Evolutionary conservation across 1,140 invertebrate genomes (phyloP).

Genomic region (Gonioctena quinquepunctata): DNA sequence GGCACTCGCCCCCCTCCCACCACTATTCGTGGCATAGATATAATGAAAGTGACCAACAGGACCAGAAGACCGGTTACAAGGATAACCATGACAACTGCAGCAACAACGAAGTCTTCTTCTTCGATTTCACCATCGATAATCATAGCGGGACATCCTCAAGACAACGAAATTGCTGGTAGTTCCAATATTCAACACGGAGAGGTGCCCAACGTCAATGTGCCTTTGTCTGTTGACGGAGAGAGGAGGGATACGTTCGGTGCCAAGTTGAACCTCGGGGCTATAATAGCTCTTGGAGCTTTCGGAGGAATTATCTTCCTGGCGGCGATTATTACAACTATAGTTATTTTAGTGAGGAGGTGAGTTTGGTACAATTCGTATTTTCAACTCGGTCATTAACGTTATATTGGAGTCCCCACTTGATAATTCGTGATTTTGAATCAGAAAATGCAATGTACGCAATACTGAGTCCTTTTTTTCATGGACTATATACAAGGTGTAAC

Average conservation of each 20-base stretch:
- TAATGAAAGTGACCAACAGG: conserved; percentile 42
- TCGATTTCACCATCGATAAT: conserved; percentile 61
- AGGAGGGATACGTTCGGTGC: conserved; percentile 70
- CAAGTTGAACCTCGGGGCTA: conserved; percentile 80
- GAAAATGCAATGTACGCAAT: no score
- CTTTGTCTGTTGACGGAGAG: conserved; percentile 68
- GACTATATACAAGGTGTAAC: no score
- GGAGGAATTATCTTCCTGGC: conserved; percentile 88
- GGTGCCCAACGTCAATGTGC: conserved; percentile 69
- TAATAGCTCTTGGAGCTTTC: conserved; percentile 87
- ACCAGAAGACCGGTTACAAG: conserved; percentile 16
- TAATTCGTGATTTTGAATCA: no score
- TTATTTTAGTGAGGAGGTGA: conserved; percentile 89
- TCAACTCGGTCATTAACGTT: no score
- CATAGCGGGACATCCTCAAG: conserved; percentile 67
- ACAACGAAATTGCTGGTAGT: conserved; percentile 61
- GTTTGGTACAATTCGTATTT: no score
- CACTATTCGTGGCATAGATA: conserved; percentile 44
- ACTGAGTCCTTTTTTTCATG: no score
- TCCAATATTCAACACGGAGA: conserved; percentile 60
- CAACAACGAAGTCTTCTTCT: conserved; percentile 32
- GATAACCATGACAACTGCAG: conserved; percentile 21
- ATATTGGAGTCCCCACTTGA: no score
- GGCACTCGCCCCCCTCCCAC: conserved; percentile 54
- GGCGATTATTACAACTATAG: conserved; percentile 85